Conservation (phyloP, 2,113 vertebrate genomes). For the Semicossyphus pulcher region DNA sequence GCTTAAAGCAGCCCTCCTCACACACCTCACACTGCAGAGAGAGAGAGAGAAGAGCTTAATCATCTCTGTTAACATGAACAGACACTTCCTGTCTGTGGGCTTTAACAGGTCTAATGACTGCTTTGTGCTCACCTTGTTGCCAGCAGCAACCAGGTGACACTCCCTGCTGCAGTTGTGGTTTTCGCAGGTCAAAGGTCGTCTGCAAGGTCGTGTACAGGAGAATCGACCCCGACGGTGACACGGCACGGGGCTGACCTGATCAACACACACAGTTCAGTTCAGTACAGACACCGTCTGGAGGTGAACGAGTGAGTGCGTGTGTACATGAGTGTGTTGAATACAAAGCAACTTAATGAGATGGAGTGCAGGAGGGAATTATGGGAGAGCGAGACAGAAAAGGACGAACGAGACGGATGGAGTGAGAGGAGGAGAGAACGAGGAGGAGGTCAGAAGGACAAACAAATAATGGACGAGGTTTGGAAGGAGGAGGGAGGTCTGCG, state of each 20-base stretch:
- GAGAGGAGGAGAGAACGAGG: neutral
- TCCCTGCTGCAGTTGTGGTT: slow-evolving; percentile 72
- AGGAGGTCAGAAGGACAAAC: slow-evolving; percentile 29
- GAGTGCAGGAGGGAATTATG: neutral
- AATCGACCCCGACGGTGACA: slow-evolving; percentile 63
- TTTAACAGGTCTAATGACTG: too few relatives aligned
- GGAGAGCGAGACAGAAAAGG: slow-evolving; percentile 17
- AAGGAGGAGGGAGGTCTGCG: neutral
- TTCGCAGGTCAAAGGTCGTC: slow-evolving; percentile 64
- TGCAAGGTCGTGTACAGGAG: slow-evolving; percentile 57
- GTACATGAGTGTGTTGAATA: slow-evolving; percentile 7
- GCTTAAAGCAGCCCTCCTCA: slow-evolving; percentile 65
- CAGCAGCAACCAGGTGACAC: slow-evolving; percentile 65
- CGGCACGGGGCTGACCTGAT: slow-evolving; percentile 70
- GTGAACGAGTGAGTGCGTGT: neutral
- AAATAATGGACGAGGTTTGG: slow-evolving; percentile 9
- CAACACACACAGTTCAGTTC: slow-evolving; percentile 6
- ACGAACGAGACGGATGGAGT: neutral
- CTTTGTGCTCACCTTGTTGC: slow-evolving; percentile 45
- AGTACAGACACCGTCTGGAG: slow-evolving; percentile 13
- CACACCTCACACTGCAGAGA: slow-evolving; percentile 69
- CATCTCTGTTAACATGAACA: too few relatives aligned
- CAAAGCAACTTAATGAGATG: slow-evolving; percentile 22
- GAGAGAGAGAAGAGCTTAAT: neutral
- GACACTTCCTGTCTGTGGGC: too few relatives aligned